phyloP scores from a whole-genome alignment of 2,888 invertebrate species.

The Ceriagrion tenellum region DNA sequence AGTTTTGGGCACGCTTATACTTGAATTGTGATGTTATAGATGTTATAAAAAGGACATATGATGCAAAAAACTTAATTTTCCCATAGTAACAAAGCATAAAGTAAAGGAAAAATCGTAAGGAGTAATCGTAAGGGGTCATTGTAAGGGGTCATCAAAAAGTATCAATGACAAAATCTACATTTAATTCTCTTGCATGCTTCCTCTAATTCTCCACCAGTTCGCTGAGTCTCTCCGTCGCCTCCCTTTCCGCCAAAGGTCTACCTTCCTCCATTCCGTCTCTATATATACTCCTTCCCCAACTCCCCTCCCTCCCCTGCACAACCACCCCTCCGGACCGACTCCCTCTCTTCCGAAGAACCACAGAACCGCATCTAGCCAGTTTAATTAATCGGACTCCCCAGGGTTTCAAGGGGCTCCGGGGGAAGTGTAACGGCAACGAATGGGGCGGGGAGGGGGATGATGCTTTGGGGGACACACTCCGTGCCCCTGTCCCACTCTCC shows the following conservation, averaged over 20 bases:
- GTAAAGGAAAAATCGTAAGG: no score
- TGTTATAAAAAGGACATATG: no score
- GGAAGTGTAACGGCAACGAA: not conserved
- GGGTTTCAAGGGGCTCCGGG: conserved; percentile 18
- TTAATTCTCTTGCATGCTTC: no score
- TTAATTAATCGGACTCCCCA: conserved; percentile 50
- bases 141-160: no score
- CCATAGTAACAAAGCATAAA: no score
- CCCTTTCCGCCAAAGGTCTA: not conserved
- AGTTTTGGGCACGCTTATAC: no score
- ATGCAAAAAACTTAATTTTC: no score
- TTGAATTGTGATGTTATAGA: no score
- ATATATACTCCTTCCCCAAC: not conserved
- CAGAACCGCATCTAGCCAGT: conserved; percentile 52
- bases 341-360: conserved; percentile 25
- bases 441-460: not conserved
- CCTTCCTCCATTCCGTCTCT: not conserved
- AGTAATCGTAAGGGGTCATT: no score
- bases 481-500: conserved; percentile 6
- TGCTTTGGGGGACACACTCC: conserved; percentile 42
- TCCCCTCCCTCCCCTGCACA: not conserved
- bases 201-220: no score
- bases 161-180: no score
- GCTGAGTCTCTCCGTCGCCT: not conserved
- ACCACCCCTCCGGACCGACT: not conserved